Percentiles rank a stretch among this genome's conserved stretches.
Conservation (phyloP, 2,888 invertebrate species). For the Electrophaes corylata region DNA sequence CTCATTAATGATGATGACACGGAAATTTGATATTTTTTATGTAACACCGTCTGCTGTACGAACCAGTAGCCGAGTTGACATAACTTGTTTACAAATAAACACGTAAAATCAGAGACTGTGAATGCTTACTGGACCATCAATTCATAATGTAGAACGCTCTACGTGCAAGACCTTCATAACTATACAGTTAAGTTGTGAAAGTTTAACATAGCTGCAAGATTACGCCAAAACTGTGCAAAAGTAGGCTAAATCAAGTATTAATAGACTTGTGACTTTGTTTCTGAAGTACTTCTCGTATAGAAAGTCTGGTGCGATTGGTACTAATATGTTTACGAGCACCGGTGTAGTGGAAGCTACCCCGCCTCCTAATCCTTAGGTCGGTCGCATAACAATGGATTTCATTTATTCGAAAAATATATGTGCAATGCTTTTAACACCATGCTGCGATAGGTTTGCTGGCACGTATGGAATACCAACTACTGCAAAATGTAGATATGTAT, state of each 20-base stretch:
- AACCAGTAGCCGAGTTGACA: slow-evolving; percentile 22
- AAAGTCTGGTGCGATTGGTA: not conserved
- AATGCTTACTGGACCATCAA: slow-evolving; percentile 46
- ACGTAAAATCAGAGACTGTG: slow-evolving; percentile 37
- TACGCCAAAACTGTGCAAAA: slow-evolving; percentile 52
- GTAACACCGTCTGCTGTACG: slow-evolving; percentile 27
- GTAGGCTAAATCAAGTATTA: slow-evolving; percentile 48
- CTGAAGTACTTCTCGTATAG: slow-evolving; percentile 8
- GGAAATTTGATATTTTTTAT: slow-evolving; percentile 45
- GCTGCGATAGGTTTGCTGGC: too few species aligned
- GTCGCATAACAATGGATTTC: too few species aligned
- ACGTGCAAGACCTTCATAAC: slow-evolving; percentile 56
- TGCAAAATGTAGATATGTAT: too few species aligned
- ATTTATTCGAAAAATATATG: too few species aligned
- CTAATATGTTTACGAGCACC: too few species aligned
- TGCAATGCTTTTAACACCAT: too few species aligned
- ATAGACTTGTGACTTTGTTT: slow-evolving; percentile 24
- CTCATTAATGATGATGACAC: slow-evolving; percentile 53
- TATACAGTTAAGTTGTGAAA: slow-evolving; percentile 59
- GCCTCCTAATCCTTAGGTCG: too few species aligned
- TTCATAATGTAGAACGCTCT: slow-evolving; percentile 36
- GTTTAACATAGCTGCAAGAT: slow-evolving; percentile 54
- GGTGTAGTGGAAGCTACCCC: too few species aligned
- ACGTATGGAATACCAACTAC: too few species aligned
- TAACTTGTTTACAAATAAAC: slow-evolving; percentile 32